These are phyloP conservation scores for Silurus aristotelis DNA, from an alignment of 2,797 vertebrate genomes.

Conservation along the genomic window DNA sequence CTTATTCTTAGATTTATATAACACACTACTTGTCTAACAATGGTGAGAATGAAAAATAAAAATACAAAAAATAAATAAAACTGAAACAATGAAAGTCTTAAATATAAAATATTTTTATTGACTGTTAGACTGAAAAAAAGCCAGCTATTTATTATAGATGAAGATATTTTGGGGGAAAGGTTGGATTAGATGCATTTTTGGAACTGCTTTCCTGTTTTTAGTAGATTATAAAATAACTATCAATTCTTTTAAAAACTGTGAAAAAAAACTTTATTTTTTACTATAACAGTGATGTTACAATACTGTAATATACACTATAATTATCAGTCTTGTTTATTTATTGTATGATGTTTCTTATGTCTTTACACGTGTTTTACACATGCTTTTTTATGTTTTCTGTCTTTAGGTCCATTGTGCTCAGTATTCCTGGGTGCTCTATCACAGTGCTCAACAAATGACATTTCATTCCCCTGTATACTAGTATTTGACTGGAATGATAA, in stretches of 20 bases:
- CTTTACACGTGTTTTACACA: neutral
- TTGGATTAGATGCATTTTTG: neutral
- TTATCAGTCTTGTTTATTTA: neutral
- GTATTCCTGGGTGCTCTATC: constrained; percentile 1
- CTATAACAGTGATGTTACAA: too few species aligned
- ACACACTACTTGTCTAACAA: neutral
- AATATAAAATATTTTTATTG: neutral
- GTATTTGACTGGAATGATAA: constrained; percentile 13
- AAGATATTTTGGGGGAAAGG: neutral
- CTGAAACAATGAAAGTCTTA: neutral
- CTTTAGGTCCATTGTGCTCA: neutral
- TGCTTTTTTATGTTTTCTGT: neutral
- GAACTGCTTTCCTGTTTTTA: neutral
- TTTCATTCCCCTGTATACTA: constrained; percentile 17
- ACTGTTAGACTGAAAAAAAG: neutral
- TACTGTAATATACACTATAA: neutral
- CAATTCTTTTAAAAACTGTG: too few species aligned
- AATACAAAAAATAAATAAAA: neutral
- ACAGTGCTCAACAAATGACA: constrained; percentile 16
- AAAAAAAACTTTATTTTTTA: too few species aligned
- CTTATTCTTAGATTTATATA: neutral
- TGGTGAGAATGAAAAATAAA: neutral
- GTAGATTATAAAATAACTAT: neutral
- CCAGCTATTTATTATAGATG: neutral
- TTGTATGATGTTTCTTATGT: neutral